Base-by-base conservation (phyloP, 2,888 invertebrate species). In the Leptinotarsa rubiginosa region DNA sequence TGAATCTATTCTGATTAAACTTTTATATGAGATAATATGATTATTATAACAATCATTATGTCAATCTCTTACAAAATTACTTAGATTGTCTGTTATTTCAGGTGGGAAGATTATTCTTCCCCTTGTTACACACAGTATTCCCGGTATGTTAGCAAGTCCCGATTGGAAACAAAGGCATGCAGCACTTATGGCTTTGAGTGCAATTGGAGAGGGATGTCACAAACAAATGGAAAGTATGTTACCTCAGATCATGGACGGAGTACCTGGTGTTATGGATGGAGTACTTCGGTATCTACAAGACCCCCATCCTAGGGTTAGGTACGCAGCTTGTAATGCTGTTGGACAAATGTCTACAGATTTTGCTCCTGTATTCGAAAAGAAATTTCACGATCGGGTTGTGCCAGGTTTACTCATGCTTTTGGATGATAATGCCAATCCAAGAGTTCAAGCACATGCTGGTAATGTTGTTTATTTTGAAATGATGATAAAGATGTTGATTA, bases 341-440 rank as follows among this genome's bases (percentile, higher is more conserved):
- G 99, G 99, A 12, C 99, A 99, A 88, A 97, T 99, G 97, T 96
- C 98, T 0, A 96, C 98, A 0, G 99, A 99, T 89, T 99, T 99
- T 89, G 97, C 97, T 3, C 98, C 98, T 2, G 90, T 92, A 15
- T 97, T 99, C 83, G 97, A 99, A 87, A 99, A 98, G 90, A 98
- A 98, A 88, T 99, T 97, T 89, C 99, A 99, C 86, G 95, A 94
- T 81, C 95, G 94, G 88, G 97, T 99, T 65, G 95, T 99, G 49
- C 97, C 97, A 13, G 97, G 96, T 16, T 90, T 99, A 50, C 89
- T 99, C 56, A 91, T 94, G 89, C 92, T 98, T 56, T 90, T 99
- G 69, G 97, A 97, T 82, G 97, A 99, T 87, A 93, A 95, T 83
- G 92, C 91, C 10, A 96, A 97, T 88, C 98, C 99, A 0, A 92